Evolutionary conservation across 2,888 invertebrate genomes (phyloP).

Genomic region (Thereva unica): DNA sequence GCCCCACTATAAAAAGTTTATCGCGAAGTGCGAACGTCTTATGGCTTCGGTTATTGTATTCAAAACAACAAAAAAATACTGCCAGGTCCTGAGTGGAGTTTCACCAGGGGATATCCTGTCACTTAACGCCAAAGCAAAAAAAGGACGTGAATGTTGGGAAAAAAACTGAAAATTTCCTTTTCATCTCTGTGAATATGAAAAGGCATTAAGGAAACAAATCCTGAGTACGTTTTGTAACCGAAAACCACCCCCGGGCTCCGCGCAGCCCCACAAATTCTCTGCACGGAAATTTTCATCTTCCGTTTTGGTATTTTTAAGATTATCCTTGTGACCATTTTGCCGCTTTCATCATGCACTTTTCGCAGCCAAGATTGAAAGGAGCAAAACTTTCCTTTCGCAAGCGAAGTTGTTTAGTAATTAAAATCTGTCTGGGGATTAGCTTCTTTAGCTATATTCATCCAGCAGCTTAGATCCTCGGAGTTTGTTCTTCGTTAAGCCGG

Average conservation of each 20-base stretch:
- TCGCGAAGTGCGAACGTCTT: too few relatives aligned
- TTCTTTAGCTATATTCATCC: conserved; percentile 13
- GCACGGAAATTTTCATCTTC: conserved; percentile 34
- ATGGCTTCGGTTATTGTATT: too few relatives aligned
- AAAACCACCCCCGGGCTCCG: neutral
- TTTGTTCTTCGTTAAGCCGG: conserved; percentile 11
- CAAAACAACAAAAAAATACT: neutral
- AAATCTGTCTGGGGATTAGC: conserved; percentile 34
- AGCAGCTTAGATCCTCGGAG: neutral
- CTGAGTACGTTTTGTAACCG: conserved; percentile 18
- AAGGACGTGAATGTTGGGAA: neutral
- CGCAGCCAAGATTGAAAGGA: neutral
- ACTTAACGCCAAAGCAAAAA: conserved; percentile 11
- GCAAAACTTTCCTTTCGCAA: conserved; percentile 13
- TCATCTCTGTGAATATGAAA: conserved; percentile 28
- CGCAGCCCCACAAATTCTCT: conserved; percentile 7
- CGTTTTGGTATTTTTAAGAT: conserved; percentile 26
- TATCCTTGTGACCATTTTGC: conserved; percentile 1
- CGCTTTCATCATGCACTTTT: neutral
- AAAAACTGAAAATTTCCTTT: conserved; percentile 1
- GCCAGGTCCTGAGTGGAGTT: neutral
- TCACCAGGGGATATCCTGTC: conserved; percentile 12
- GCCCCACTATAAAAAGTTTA: neutral
- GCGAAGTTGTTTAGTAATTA: conserved; percentile 34
- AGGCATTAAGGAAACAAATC: conserved; percentile 27